Base-by-base conservation (phyloP, 1,140 invertebrate species). In the Calephelis nemesis region DNA sequence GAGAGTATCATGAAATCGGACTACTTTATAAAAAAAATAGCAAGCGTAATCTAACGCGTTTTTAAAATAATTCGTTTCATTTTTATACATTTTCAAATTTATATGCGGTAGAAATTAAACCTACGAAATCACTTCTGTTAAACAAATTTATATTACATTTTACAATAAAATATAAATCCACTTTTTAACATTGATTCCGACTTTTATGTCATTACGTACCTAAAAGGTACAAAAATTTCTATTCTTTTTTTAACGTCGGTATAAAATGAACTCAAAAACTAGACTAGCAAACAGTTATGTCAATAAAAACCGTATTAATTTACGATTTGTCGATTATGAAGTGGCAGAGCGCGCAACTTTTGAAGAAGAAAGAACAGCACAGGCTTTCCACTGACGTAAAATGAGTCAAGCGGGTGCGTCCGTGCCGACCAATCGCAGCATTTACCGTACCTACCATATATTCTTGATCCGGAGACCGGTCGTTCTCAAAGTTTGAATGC, bases 391-490 rank as follows among this genome's bases (percentile, higher is more conserved):
- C 70, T 72, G 50, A 58, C 48, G 70, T 82, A 80, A 86, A 80
- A 81, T 83, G 76, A 77, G 71, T 69, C 71, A 74, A 69, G 83
- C 84, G 78, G 82, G 82, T 82, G 76, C 81, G 84, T 65, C 81
- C 72, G 47, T 15, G 42, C 64, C 76, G 65, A 60, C 84, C 84
- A 84, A 87, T 87, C 47, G 71, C 67, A 63, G 74, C 74, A 72
- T 49, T 73, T 75, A 65, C 72, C 64, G 68, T 67, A 52, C 67
- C 67, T 63, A 66, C 67, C 72, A 77, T 87, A 85, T 84, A 87
- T 78, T 79, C 82, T 73, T 75, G 72, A 76, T 74, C 69, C 63
- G 68, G 30, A 30, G 58, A 79, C 72, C 81, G 74, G 68, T 68
- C 69, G 71, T 70, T 68, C 75, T 77, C 85, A 87, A 87, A 84